Evolutionary conservation across 2,888 invertebrate species (phyloP).

Genomic region (Camponotus fellah): DNA sequence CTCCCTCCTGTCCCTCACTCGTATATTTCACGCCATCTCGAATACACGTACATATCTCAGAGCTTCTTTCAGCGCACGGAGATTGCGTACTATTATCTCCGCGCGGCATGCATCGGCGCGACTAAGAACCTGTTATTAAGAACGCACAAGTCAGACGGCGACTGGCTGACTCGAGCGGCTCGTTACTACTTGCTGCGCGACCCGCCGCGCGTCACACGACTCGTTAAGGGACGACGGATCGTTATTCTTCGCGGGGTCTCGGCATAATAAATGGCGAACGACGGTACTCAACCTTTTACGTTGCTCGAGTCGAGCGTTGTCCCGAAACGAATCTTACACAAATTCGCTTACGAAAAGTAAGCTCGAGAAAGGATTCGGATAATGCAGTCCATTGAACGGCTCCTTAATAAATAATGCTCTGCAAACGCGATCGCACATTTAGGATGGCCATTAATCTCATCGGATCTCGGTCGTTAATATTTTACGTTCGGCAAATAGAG

Average conservation of each 20-base stretch:
- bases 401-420: slow-evolving; percentile 37
- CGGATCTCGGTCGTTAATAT: slow-evolving; percentile 31
- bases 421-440: slow-evolving; percentile 39
- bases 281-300: background rate
- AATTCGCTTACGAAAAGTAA: background rate
- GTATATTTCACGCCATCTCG: slow-evolving; percentile 39
- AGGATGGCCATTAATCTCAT: slow-evolving; percentile 27
- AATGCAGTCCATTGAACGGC: slow-evolving; percentile 6
- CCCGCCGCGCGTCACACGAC: background rate
- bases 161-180: slow-evolving; percentile 12
- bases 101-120: background rate
- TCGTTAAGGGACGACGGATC: slow-evolving; percentile 7
- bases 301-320: background rate
- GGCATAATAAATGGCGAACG: slow-evolving; percentile 1
- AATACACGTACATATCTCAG: background rate
- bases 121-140: slow-evolving; percentile 22
- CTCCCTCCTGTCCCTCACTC: background rate
- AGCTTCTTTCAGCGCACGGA: slow-evolving; percentile 30
- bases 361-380: slow-evolving; percentile 12
- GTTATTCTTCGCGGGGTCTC: background rate
- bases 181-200: slow-evolving; percentile 18
- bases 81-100: slow-evolving; percentile 23
- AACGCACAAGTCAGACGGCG: slow-evolving; percentile 1
- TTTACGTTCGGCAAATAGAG: slow-evolving; percentile 31
- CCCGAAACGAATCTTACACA: slow-evolving; percentile 11